Evolutionary conservation across 2,797 vertebrate species (phyloP).

Genomic region (Esox lucius): DNA sequence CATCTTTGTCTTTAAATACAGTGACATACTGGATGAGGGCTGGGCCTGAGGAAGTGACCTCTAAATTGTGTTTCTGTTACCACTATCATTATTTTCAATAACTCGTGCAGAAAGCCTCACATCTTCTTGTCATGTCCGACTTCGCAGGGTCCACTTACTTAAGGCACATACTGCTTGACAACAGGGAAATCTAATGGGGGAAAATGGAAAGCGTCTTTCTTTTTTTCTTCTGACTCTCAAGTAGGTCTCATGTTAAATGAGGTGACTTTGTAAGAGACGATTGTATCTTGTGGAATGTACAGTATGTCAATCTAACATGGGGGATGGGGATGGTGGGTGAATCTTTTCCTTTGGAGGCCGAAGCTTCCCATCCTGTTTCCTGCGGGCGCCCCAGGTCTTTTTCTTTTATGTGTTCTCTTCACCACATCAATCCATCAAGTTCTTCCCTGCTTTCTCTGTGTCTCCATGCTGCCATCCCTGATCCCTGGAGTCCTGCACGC

Average conservation of each 20-base stretch:
- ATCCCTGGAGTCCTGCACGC: not conserved
- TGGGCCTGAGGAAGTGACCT: slow-evolving; percentile 40
- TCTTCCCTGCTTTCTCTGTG: not conserved
- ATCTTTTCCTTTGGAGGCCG: not conserved
- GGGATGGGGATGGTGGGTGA: slow-evolving; percentile 2
- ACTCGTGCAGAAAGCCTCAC: slow-evolving; percentile 50
- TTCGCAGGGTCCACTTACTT: slow-evolving; percentile 12
- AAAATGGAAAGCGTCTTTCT: not conserved
- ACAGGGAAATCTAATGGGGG: not conserved
- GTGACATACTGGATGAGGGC: slow-evolving; percentile 24
- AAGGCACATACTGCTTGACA: not conserved
- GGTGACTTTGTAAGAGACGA: slow-evolving; percentile 11
- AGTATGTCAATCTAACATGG: slow-evolving; percentile 10
- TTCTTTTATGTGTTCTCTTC: not conserved
- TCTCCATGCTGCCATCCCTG: not conserved
- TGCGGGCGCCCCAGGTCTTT: not conserved
- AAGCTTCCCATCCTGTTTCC: not conserved
- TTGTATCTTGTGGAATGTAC: slow-evolving; percentile 15
- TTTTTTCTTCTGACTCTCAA: not conserved
- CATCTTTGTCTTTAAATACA: slow-evolving; percentile 41
- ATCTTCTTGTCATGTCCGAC: slow-evolving; percentile 43
- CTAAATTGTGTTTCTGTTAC: slow-evolving; percentile 37
- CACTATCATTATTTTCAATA: slow-evolving; percentile 52
- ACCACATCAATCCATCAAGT: not conserved
- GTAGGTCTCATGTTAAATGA: slow-evolving; percentile 10